Conservation (phyloP, 2,888 invertebrate genomes). For the Rhingia campestris region DNA sequence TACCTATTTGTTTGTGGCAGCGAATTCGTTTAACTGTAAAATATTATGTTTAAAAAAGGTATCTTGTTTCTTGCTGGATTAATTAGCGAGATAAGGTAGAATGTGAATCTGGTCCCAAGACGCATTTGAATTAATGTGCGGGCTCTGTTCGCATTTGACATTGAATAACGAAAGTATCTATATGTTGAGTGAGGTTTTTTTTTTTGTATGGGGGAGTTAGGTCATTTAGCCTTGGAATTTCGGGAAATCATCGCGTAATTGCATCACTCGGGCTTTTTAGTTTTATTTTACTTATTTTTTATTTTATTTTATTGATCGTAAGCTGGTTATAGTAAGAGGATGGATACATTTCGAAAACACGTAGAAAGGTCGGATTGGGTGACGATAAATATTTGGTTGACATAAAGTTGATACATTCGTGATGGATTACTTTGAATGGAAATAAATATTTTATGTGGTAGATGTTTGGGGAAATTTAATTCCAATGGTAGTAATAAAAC, state of each 20-base stretch:
- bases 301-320: background rate
- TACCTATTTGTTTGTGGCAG: background rate
- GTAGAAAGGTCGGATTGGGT: background rate
- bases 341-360: constrained; percentile 8
- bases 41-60: background rate
- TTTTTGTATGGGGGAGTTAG: constrained; percentile 9
- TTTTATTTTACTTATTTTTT: constrained; percentile 1
- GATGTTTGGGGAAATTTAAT: background rate
- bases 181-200: background rate
- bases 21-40: constrained; percentile 18
- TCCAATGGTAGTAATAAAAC: background rate
- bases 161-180: constrained; percentile 1
- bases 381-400: background rate
- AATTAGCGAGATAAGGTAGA: constrained; percentile 12
- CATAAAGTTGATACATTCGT: background rate
- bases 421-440: background rate
- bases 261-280: background rate
- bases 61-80: constrained; percentile 18
- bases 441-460: background rate
- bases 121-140: constrained; percentile 21
- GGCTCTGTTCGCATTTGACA: background rate
- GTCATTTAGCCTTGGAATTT: constrained; percentile 28
- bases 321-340: constrained; percentile 17
- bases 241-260: constrained; percentile 14
- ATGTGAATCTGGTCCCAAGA: constrained; percentile 11